These are phyloP conservation scores for Altica lythri DNA, from an alignment of 2,888 invertebrate species.

Conservation along the genomic window DNA sequence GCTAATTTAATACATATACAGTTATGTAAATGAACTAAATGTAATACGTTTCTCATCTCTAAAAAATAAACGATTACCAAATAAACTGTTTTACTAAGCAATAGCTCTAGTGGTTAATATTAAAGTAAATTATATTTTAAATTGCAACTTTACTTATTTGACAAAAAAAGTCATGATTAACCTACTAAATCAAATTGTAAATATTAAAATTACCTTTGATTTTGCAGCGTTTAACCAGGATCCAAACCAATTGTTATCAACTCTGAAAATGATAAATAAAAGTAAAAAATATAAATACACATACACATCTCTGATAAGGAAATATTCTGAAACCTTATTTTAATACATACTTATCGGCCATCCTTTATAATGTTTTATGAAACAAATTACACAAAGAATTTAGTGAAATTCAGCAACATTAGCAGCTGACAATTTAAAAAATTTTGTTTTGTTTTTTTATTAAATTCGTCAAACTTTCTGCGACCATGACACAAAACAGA, in stretches of 20 bases:
- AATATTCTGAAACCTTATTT: background rate
- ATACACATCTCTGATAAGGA: slow-evolving; percentile 17
- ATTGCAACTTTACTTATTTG: no score
- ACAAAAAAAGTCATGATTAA: no score
- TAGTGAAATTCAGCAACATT: slow-evolving; percentile 23
- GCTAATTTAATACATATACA: no score
- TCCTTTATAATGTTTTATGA: slow-evolving; percentile 21
- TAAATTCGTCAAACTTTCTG: slow-evolving; percentile 25
- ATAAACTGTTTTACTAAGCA: no score
- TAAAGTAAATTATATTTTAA: no score
- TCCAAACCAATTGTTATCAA: slow-evolving; percentile 55
- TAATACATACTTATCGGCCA: slow-evolving; percentile 36
- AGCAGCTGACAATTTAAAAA: slow-evolving; percentile 30
- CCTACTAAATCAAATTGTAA: no score
- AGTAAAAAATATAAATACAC: slow-evolving; percentile 17
- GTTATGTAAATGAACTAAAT: no score
- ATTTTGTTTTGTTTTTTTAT: slow-evolving; percentile 41
- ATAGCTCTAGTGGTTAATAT: no score
- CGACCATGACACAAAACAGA: slow-evolving; percentile 35
- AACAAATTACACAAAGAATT: slow-evolving; percentile 33
- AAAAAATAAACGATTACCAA: no score
- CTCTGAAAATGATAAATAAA: slow-evolving; percentile 38
- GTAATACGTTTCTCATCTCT: no score
- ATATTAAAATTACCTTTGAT: slow-evolving; percentile 51
- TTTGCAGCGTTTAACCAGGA: slow-evolving; percentile 57